Conservation (phyloP, 2,797 vertebrate genomes). For the Sparidentex hasta region DNA sequence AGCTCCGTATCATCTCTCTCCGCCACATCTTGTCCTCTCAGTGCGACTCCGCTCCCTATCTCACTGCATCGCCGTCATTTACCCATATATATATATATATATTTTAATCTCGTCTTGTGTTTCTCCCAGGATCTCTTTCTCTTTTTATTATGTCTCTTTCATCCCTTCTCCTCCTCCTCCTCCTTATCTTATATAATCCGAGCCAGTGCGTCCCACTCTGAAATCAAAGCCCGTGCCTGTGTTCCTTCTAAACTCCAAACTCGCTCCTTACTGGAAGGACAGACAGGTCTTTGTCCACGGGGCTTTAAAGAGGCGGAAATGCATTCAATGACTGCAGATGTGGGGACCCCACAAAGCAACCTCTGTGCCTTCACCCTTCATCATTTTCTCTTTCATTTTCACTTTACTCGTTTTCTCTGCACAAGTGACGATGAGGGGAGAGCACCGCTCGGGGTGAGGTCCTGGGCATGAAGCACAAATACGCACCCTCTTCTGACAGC, state of each 20-base stretch:
- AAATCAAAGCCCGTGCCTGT: conserved; percentile 78
- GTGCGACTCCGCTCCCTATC: conserved; percentile 23
- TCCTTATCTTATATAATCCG: conserved; percentile 74
- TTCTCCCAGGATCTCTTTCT: conserved; percentile 36
- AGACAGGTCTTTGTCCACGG: conserved; percentile 74
- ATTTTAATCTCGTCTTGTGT: not conserved
- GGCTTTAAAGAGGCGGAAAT: conserved; percentile 81
- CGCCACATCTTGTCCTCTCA: conserved; percentile 32
- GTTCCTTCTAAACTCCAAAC: conserved; percentile 63
- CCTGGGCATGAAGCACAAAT: too few species aligned
- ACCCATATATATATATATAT: too few species aligned
- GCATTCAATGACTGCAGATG: conserved; percentile 83
- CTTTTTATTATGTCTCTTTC: conserved; percentile 57
- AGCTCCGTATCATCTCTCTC: conserved; percentile 26
- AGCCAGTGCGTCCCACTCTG: conserved; percentile 73
- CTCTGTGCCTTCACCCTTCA: conserved; percentile 69
- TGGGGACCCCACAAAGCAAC: conserved; percentile 75
- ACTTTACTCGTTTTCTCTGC: conserved; percentile 23
- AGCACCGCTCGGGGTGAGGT: conserved; percentile 18
- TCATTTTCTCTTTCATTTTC: conserved; percentile 62
- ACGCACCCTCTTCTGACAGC: conserved; percentile 37
- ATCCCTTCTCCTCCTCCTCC: conserved; percentile 64
- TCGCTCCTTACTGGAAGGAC: conserved; percentile 62
- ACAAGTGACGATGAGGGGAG: conserved; percentile 11
- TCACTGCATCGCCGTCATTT: conserved; percentile 33